Evolutionary conservation across 2,113 vertebrate species (phyloP), one percentile per base, ranked within the genome.

Genomic region (Brachypteracias leptosomus): DNA sequence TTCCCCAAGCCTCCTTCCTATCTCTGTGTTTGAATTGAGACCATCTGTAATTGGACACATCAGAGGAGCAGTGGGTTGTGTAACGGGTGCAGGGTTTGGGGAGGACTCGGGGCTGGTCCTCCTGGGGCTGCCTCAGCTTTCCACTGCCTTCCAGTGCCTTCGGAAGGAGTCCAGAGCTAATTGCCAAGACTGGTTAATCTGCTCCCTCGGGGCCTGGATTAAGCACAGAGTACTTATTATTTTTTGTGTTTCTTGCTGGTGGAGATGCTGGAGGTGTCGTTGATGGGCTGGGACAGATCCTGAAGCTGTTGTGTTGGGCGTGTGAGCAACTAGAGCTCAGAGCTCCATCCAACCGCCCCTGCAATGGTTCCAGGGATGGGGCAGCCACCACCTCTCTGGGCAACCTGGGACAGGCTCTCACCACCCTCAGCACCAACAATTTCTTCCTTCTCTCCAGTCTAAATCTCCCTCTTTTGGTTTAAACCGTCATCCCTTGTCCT

Each of bases 1-100:
- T 58, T 86, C 12, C 2, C 90, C 87, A 6, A 96, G 52, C 88
- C 91, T 90, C 47, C 85, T 96, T 94, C 83, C 88, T 46, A 38
- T 93, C 94, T 49, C 7, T 28, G 67, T 49, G 31, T 91, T 71
- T 74, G 89, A 93, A 71, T 68, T 33, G 76, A 85, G 80, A 42
- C 91, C 93, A 47, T 95, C 94, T 94, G 95, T 65, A 92, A 94
- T 46, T 85, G 90, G 70, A 83, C 76, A 55, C 74, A 29, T 58
- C 31, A 0, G 94, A 73, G 8, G 36, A n/a, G 78, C 7, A 20
- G 68, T 1, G 68, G 16, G 85, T 87, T 94, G 78, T 57, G 49
- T 85, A 72, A 91, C 33, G 16, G 85, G 49, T 47, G 26, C 47
- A 33, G 84, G 46, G 35, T 33, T 55, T 72, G 28, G 14, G 16